Evolutionary conservation across 2,113 vertebrate genomes (phyloP).

Genomic region (Emydocephalus ijimae): DNA sequence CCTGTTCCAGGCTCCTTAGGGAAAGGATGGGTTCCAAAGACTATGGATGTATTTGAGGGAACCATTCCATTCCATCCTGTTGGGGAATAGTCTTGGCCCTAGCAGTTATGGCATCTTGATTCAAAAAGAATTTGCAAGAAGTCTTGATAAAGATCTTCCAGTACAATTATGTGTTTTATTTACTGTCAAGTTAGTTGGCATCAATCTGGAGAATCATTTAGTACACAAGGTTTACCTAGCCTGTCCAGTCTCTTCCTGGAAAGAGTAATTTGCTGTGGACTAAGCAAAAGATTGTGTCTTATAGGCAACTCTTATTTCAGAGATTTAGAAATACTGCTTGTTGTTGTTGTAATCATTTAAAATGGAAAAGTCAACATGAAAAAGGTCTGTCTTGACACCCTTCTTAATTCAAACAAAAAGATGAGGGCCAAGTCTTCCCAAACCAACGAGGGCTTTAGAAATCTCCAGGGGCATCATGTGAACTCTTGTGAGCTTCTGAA

Average conservation of each 20-base stretch:
- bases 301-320: neutral
- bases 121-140: neutral
- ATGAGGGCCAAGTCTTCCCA: neutral
- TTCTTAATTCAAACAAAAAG: neutral
- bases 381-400: neutral
- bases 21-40: neutral
- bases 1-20: neutral
- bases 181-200: neutral
- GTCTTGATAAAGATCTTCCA: neutral
- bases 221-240: no score
- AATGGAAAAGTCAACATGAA: neutral
- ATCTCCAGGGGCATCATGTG: neutral
- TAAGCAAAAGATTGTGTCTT: neutral
- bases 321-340: neutral
- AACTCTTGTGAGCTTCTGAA: neutral
- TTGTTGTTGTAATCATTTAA: neutral
- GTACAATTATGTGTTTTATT: neutral
- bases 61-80: neutral
- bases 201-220: neutral
- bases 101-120: neutral
- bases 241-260: neutral
- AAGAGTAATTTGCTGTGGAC: neutral
- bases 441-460: neutral
- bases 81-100: neutral
- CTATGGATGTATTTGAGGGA: neutral